These are phyloP conservation scores for Neomonachus schauinslandi DNA, from an alignment of 2,113 vertebrate species.

Conservation along the genomic window DNA sequence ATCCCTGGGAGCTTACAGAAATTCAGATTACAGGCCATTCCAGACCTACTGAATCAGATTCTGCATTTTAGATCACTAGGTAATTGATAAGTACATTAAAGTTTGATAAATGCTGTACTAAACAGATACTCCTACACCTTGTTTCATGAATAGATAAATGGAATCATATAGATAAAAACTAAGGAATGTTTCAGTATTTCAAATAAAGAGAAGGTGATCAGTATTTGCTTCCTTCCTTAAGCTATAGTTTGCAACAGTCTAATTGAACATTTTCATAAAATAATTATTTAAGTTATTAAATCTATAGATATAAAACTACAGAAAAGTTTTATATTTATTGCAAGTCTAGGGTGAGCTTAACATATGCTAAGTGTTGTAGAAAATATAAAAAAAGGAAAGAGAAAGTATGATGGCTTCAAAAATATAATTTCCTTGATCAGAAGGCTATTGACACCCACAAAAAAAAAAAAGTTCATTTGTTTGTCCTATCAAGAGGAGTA, in stretches of 20 bases:
- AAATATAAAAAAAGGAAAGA: background rate
- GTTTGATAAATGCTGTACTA: background rate
- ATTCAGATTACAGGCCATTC: background rate
- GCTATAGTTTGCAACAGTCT: background rate
- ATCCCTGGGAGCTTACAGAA: background rate
- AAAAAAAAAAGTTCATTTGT: background rate
- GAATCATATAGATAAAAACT: background rate
- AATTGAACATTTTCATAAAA: constrained; percentile 1
- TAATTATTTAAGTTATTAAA: background rate
- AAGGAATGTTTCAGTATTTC: background rate
- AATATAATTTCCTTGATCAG: background rate
- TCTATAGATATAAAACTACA: background rate
- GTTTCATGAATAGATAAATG: background rate
- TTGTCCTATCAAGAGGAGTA: background rate
- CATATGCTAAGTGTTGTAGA: background rate
- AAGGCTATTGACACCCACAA: background rate
- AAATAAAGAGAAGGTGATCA: background rate
- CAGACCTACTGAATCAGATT: background rate
- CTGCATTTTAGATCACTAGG: background rate
- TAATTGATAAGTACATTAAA: background rate
- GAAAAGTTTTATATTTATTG: background rate
- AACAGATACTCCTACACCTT: background rate
- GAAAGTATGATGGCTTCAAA: background rate
- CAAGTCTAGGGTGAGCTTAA: background rate
- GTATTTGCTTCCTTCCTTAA: background rate